Evolutionary conservation across 1,140 invertebrate genomes (phyloP), one percentile per base, ranked within the genome.

Genomic region (Rhizoglyphus robini): DNA sequence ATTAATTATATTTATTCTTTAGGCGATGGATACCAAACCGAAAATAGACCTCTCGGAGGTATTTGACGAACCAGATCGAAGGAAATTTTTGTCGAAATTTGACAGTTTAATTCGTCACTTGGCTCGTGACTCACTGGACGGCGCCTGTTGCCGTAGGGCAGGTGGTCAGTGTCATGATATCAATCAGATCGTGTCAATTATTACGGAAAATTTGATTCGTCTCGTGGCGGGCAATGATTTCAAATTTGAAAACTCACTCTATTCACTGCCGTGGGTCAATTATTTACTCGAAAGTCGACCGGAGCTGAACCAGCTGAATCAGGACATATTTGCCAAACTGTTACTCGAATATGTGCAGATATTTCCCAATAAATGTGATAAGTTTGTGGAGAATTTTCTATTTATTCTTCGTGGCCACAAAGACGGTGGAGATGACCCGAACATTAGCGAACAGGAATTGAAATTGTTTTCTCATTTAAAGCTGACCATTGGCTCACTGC

Each of bases 361-460:
- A n/a, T 60, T 60, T 60, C 58, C 58, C 8, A 34, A 60, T 46
- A 41, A 29, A 2, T 20, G 58, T 27, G 58, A 60, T n/a, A 60
- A 60, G 27, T 60, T 60, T 46, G 3, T 60, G 1, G 30, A 32
- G 15, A 29, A 46, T 46, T 60, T 60, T 46, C 32, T 60, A 46
- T 60, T 60, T 27, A 3, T 60, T 34, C 36, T 60, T 27, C 3
- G 58, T 4, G 58, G 58, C 3, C 1, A 60, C 30, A 60, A 60
- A 3, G 15, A 11, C 5, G n/a, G 4, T 49, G 5, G 25, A 51
- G 23, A 51, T 20, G 23, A 3, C 29, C 15, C 29, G 2, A 46
- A 3, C 2, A 8, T 46, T 2, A 2, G 23, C 2, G 41, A 46
- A 3, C 15, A 32, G 27, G 30, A 32, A 27, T 4, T 46, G 29